Evolutionary conservation across 2,113 vertebrate genomes (phyloP), one percentile per base, ranked within the genome.

Genomic region (Chloroceryle aenea): DNA sequence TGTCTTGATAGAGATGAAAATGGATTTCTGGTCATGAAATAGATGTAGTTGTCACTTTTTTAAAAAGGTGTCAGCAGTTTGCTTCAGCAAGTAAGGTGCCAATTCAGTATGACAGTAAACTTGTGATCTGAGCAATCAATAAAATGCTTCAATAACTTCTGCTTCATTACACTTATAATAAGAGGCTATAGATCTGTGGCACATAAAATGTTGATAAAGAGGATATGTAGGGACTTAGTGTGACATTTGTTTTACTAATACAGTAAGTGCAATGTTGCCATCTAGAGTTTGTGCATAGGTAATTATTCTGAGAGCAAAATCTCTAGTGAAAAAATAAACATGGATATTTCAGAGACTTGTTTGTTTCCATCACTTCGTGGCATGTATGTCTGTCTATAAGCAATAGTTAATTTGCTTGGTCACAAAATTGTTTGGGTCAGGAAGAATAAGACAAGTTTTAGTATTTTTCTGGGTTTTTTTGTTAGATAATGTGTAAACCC

Each of bases 21-120:
- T 99, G 99, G 99, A 99, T 99, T 98, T 99, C 98, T 98, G 98
- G 98, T 98, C 98, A 98, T 99, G 99, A 99, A 99, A 98, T 99
- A 99, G 98, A 99, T 99, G 98, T 98, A 98, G 98, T 99, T 99
- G 99, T 99, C 98, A 99, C 99, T 99, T 99, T 98, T 98, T 99
- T 93, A 98, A 99, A 99, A 99, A 99, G 99, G 99, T 99, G 99
- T 99, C 98, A 98, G 98, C 98, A 98, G 98, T 99, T 99, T 99
- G 98, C 98, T 98, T 99, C 98, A 98, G 98, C 97, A 97, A 98
- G 98, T 98, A 98, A 99, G 98, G 98, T 98, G 98, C 98, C 99
- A 99, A 99, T 99, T 99, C 98, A 98, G 98, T 96, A 98, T 98
- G 98, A 99, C 98, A 99, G 98, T 98, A 98, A 98, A 99, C 98